These are phyloP conservation scores for Mallotus villosus DNA, from an alignment of 2,797 vertebrate genomes.

Conservation along the genomic window DNA sequence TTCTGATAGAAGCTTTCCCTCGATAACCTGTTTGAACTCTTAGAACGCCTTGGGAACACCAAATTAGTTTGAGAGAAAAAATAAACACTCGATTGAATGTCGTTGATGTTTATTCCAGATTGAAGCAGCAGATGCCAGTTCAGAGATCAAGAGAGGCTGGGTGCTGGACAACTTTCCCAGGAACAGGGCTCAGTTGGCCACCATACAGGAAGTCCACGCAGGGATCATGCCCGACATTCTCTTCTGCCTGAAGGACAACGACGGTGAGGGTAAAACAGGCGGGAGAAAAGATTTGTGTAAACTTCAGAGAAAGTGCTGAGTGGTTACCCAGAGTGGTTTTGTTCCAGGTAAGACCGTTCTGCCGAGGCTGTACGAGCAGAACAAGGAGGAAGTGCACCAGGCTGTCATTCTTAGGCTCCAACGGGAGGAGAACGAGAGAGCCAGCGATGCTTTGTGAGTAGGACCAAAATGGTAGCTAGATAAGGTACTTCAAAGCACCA, in stretches of 20 bases:
- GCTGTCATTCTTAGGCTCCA: slow-evolving; percentile 67
- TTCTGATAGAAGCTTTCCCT: not conserved
- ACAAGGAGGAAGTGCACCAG: slow-evolving; percentile 75
- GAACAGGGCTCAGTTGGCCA: slow-evolving; percentile 69
- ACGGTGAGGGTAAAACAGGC: slow-evolving; percentile 73
- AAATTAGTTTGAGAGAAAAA: no score
- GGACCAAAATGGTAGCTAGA: not conserved
- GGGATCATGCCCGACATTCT: slow-evolving; percentile 79
- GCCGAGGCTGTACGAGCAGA: slow-evolving; percentile 77
- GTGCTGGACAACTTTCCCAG: slow-evolving; percentile 89
- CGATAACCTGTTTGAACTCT: no score
- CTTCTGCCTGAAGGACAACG: slow-evolving; percentile 79
- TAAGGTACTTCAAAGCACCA: not conserved
- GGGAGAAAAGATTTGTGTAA: not conserved
- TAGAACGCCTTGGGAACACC: no score
- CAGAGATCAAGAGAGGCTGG: slow-evolving; percentile 80
- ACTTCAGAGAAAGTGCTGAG: not conserved
- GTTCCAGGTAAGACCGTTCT: slow-evolving; percentile 55
- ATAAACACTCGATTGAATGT: not conserved
- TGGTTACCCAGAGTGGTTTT: not conserved
- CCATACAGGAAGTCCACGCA: slow-evolving; percentile 63
- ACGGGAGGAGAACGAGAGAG: slow-evolving; percentile 61
- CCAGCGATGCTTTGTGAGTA: slow-evolving; percentile 72
- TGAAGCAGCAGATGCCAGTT: slow-evolving; percentile 65
- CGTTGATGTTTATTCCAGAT: slow-evolving; percentile 53